phyloP scores from a whole-genome alignment of 1,140 invertebrate genomes.

The Lithobius niger region DNA sequence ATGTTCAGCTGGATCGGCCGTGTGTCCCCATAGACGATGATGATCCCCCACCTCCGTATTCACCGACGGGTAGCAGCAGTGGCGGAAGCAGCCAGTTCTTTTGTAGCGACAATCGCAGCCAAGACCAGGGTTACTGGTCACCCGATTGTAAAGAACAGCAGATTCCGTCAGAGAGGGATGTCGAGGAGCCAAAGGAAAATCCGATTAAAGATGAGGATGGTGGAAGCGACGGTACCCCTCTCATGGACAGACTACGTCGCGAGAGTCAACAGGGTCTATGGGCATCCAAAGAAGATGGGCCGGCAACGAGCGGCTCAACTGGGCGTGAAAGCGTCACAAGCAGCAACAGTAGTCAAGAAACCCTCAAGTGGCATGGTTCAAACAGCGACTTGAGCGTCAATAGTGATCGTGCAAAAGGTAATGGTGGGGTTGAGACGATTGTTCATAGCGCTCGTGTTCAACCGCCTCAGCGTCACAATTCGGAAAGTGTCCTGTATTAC shows the following conservation, averaged over 20 bases:
- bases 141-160: no score
- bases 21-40: not conserved
- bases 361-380: conserved; percentile 66
- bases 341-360: conserved; percentile 57
- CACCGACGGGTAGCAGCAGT: conserved; percentile 19
- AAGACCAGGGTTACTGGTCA: no score
- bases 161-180: not conserved
- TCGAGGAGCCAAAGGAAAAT: not conserved
- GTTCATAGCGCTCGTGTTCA: conserved; percentile 64
- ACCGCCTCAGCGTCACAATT: conserved; percentile 63
- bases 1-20: no score
- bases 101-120: not conserved
- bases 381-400: conserved; percentile 58
- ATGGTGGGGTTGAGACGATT: conserved; percentile 34
- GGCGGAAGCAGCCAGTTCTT: not conserved
- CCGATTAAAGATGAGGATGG: not conserved
- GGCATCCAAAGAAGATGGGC: not conserved
- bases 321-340: conserved; percentile 52
- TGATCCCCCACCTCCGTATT: conserved; percentile 10
- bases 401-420: conserved; percentile 30
- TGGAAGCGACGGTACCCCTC: conserved; percentile 40
- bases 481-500: conserved; percentile 57
- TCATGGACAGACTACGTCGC: conserved; percentile 48
- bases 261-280: conserved; percentile 20
- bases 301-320: conserved; percentile 20